phyloP scores from a whole-genome alignment of 2,888 invertebrate species.

The Amitus sp. region DNA sequence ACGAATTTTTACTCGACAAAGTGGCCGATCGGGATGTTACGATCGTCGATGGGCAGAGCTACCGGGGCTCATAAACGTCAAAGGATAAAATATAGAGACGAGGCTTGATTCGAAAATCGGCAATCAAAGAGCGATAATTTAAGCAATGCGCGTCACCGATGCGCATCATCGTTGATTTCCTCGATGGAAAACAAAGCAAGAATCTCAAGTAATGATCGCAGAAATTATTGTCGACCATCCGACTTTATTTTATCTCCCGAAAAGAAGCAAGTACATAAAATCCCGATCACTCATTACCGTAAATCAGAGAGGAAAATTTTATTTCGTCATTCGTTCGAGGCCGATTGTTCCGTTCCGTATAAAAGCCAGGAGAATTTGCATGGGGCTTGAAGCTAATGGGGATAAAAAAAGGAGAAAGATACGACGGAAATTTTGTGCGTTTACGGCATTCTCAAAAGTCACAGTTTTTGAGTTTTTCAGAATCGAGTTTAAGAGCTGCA shows the following conservation, averaged over 20 bases:
- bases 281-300: not conserved
- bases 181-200: slow-evolving; percentile 12
- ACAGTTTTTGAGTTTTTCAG: not conserved
- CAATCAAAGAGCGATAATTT: slow-evolving; percentile 49
- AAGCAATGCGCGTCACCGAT: slow-evolving; percentile 43
- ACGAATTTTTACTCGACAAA: too few relatives aligned
- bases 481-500: slow-evolving; percentile 6
- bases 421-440: not conserved
- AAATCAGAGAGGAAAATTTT: not conserved
- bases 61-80: slow-evolving; percentile 30
- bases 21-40: slow-evolving; percentile 29
- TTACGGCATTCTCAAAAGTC: slow-evolving; percentile 8
- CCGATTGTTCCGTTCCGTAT: not conserved
- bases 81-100: slow-evolving; percentile 28
- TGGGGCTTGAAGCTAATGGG: not conserved
- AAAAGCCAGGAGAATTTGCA: not conserved
- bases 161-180: slow-evolving; percentile 11
- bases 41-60: slow-evolving; percentile 24
- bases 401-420: not conserved
- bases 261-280: not conserved
- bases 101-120: slow-evolving; percentile 25
- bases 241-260: not conserved
- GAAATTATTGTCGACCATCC: slow-evolving; percentile 14
- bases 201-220: slow-evolving; percentile 16
- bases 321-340: not conserved